phyloP scores from a whole-genome alignment of 2,797 vertebrate species.

The Sebastolobus altivelis region DNA sequence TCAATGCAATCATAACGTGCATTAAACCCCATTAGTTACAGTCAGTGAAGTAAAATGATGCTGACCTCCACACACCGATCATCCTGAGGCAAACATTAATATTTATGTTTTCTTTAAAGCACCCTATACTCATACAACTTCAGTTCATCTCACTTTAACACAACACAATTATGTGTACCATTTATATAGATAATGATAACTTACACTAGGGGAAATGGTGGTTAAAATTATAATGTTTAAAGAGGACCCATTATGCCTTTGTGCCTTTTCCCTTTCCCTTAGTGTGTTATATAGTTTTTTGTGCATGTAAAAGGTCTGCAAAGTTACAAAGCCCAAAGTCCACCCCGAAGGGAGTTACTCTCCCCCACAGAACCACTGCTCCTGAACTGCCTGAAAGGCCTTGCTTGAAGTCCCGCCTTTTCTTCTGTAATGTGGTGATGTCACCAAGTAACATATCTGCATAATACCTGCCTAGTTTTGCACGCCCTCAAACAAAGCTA shows the following conservation, averaged over 20 bases:
- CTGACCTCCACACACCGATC: conserved; percentile 21
- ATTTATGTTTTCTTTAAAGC: conserved; percentile 23
- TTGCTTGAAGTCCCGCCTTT: too few species aligned
- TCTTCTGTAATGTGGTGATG: neutral
- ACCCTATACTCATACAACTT: neutral
- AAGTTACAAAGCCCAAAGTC: too few species aligned
- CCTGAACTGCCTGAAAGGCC: too few species aligned
- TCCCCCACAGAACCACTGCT: too few species aligned
- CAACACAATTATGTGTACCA: neutral
- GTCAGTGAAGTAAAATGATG: conserved; percentile 40
- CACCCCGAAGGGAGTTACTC: accelerated
- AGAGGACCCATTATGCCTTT: neutral
- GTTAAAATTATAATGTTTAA: neutral
- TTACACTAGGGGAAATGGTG: neutral
- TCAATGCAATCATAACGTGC: conserved; percentile 24
- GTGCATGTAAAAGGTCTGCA: neutral
- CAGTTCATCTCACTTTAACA: neutral
- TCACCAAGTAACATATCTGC: neutral
- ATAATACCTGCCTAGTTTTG: neutral
- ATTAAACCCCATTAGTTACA: conserved; percentile 39
- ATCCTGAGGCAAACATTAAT: conserved; percentile 13
- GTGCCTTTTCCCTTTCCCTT: neutral
- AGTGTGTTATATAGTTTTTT: neutral
- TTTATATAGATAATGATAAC: neutral
- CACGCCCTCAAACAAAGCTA: accelerated